Evolutionary conservation across 2,888 invertebrate species (phyloP).

Genomic region (Saturnia pavonia): DNA sequence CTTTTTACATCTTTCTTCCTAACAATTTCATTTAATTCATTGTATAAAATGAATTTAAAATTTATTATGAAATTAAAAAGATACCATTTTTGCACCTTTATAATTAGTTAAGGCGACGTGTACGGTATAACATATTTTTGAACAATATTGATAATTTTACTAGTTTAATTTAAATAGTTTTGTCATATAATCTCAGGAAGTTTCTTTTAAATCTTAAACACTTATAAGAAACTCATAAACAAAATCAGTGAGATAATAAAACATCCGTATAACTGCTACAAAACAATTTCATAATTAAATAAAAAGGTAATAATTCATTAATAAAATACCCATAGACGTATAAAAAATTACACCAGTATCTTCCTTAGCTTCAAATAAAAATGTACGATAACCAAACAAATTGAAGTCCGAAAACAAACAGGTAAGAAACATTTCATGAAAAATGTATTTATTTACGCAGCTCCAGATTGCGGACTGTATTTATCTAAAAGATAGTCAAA

Average conservation of each 20-base stretch:
- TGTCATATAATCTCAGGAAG: neutral
- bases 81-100: too few species aligned
- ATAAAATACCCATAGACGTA: neutral
- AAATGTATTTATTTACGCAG: conserved; percentile 61
- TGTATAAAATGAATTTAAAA: neutral
- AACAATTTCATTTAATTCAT: neutral
- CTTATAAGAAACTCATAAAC: too few species aligned
- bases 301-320: too few species aligned
- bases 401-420: conserved; percentile 21
- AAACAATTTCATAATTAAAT: neutral
- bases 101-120: neutral
- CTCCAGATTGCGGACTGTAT: conserved; percentile 65
- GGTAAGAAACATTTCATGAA: conserved; percentile 34
- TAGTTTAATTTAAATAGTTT: neutral
- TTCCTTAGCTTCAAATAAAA: conserved; percentile 9
- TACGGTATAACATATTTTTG: neutral
- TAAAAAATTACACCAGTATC: neutral
- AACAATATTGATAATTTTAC: neutral
- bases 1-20: too few species aligned
- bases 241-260: too few species aligned
- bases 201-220: neutral
- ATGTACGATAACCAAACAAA: conserved; percentile 12
- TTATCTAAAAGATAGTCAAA: conserved; percentile 70
- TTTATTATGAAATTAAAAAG: neutral
- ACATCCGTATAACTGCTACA: neutral